Base-by-base conservation (phyloP, 2,888 invertebrate species). In the Melieria crassipennis region DNA sequence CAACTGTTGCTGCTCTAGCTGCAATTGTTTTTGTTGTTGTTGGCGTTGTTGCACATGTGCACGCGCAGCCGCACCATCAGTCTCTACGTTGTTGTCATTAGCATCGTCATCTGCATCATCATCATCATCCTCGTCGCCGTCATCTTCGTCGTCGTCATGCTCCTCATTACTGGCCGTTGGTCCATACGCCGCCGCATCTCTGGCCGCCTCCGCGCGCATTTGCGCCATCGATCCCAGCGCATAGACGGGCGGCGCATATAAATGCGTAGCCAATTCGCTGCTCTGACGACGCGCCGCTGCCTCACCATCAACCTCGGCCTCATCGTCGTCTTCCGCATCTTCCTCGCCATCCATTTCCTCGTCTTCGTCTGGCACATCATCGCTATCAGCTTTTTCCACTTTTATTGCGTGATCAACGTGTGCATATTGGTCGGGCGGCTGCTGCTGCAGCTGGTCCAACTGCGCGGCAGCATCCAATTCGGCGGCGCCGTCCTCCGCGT, bases 91-190 rank as follows among this genome's bases (percentile, higher is more conserved):
- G 58, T 75, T 67, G 56, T 76, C 62, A 52, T 67, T 69, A 13
- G 78, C 77, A 30, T 78, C 78, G 7, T 83, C 82, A 50, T 79
- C 79, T 5, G 82, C 83, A 72, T 80, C 82, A 56, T 83, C 79
- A 42, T 73, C 73, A 11, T 65, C 71, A 30, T 69, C 58, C 57
- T 63, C 13, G 5, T 46, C 64, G 7, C 43, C 46, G 43, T 58
- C 71, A 16, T 73, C 62, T 58, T 65, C 62, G 45, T 71, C 60
- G 10, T 65, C 50, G 10, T 56, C 71, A 47, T 70, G 55, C 30
- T 70, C 69, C 3, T 74, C 73, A 7, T 76, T 75, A 30, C 74
- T 75, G 7, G 30, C 30, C 30, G 30, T 30, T 30, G 30, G 30
- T 2, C 30, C 30, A 30, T 30, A 30, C 1, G 30, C 30, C 30